Evolutionary conservation across 2,888 invertebrate species (phyloP).

Genomic region (Acanthosepion pharaonis): DNA sequence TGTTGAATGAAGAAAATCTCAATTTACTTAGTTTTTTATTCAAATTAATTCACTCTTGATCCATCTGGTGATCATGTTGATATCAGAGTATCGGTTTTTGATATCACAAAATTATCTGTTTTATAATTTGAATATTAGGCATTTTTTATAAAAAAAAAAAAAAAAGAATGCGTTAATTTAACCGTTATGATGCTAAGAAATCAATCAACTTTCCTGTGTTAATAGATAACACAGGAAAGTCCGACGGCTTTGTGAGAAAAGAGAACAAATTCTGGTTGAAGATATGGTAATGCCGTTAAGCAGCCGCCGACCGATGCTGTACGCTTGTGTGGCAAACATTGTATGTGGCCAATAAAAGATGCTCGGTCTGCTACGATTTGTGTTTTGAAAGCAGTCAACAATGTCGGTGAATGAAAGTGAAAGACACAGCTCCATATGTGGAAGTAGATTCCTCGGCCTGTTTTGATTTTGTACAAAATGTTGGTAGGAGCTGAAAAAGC

Average conservation of each 20-base stretch:
- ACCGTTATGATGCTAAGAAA: neutral
- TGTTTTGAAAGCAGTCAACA: constrained; percentile 33
- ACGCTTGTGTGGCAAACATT: neutral
- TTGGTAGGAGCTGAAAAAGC: constrained; percentile 9
- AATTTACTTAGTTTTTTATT: too few relatives aligned
- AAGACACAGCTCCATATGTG: constrained; percentile 9
- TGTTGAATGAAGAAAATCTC: too few relatives aligned
- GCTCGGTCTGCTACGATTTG: neutral
- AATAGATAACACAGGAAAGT: neutral
- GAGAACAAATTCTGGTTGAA: neutral
- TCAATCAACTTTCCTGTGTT: neutral
- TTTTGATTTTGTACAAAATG: neutral
- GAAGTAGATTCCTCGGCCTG: neutral
- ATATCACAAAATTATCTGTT: neutral
- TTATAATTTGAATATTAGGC: neutral
- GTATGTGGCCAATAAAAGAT: neutral
- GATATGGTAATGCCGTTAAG: neutral
- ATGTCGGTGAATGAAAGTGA: constrained; percentile 2
- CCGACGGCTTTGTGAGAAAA: neutral
- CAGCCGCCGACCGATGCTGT: neutral
- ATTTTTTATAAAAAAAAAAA: neutral
- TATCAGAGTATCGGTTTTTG: neutral
- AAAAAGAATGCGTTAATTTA: neutral
- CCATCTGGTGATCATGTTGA: neutral
- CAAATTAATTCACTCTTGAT: too few relatives aligned